These are phyloP conservation scores for Andrena fulva DNA, from an alignment of 2,888 invertebrate genomes.

Conservation along the genomic window DNA sequence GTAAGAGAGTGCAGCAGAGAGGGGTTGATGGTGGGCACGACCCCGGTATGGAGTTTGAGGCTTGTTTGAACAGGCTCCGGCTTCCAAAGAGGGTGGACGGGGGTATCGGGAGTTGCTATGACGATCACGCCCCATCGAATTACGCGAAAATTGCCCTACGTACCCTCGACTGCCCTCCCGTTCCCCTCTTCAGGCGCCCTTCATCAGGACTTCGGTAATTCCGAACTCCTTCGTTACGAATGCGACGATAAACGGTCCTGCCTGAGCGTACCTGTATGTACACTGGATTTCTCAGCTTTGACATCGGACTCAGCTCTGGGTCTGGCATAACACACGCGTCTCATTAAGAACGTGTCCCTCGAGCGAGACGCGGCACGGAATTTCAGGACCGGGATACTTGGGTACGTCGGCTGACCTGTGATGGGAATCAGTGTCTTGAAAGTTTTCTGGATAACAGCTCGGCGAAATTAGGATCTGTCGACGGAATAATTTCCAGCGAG, in stretches of 20 bases:
- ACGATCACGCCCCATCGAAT: slow-evolving; percentile 84
- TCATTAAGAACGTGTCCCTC: neutral
- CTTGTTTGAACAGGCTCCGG: slow-evolving; percentile 84
- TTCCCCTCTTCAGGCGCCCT: slow-evolving; percentile 57
- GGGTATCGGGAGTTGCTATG: slow-evolving; percentile 82
- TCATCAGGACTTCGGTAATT: slow-evolving; percentile 75
- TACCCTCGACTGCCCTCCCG: slow-evolving; percentile 70
- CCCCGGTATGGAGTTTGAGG: slow-evolving; percentile 76
- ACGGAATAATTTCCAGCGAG: no score
- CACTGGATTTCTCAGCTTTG: slow-evolving; percentile 42
- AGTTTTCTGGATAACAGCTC: no score
- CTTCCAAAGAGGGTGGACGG: slow-evolving; percentile 78
- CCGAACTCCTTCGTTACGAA: slow-evolving; percentile 73
- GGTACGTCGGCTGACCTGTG: no score
- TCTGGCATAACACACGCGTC: neutral
- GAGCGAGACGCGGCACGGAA: neutral
- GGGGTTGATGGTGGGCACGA: slow-evolving; percentile 59
- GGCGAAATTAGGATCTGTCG: no score
- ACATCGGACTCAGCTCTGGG: slow-evolving; percentile 14
- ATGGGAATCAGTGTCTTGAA: no score
- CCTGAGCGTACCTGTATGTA: slow-evolving; percentile 54
- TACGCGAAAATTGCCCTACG: slow-evolving; percentile 84
- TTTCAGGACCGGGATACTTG: neutral
- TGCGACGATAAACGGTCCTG: slow-evolving; percentile 79
- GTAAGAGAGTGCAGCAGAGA: slow-evolving; percentile 41